Conservation (phyloP, 2,888 invertebrate species). For the Arctia plantaginis region DNA sequence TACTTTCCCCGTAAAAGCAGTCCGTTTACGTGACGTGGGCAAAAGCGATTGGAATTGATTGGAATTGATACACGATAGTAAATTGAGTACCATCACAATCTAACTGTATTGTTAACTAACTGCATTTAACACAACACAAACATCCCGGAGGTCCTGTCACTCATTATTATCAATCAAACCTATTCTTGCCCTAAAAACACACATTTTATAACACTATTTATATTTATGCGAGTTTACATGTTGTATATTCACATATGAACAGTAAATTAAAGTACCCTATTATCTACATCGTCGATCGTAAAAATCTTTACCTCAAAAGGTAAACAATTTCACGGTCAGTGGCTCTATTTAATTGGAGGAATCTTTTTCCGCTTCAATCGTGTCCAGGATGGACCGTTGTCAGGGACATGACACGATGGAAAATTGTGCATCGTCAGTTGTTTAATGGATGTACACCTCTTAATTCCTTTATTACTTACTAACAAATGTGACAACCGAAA, state of each 20-base stretch:
- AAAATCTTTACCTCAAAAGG: constrained; percentile 72
- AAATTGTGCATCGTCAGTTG: constrained; percentile 75
- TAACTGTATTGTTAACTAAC: background rate
- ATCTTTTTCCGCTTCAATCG: constrained; percentile 75
- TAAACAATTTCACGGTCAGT: constrained; percentile 84
- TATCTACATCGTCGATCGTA: constrained; percentile 43
- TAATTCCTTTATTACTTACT: constrained; percentile 43
- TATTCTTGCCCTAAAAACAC: background rate
- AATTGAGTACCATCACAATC: background rate
- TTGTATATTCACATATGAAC: background rate
- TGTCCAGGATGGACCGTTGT: constrained; percentile 71
- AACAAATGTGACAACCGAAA: constrained; percentile 33
- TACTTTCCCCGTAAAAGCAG: background rate
- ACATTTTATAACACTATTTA: background rate
- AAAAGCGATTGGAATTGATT: background rate
- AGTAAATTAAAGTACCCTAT: background rate
- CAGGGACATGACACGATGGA: constrained; percentile 78
- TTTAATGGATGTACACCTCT: constrained; percentile 46
- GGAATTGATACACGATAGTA: background rate
- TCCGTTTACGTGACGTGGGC: background rate
- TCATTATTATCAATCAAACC: background rate
- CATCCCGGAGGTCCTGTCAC: background rate
- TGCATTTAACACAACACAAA: background rate
- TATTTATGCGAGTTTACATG: background rate
- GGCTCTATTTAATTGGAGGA: constrained; percentile 83